Base-by-base conservation (phyloP, 2,113 vertebrate species). In the Verasper variegatus region DNA sequence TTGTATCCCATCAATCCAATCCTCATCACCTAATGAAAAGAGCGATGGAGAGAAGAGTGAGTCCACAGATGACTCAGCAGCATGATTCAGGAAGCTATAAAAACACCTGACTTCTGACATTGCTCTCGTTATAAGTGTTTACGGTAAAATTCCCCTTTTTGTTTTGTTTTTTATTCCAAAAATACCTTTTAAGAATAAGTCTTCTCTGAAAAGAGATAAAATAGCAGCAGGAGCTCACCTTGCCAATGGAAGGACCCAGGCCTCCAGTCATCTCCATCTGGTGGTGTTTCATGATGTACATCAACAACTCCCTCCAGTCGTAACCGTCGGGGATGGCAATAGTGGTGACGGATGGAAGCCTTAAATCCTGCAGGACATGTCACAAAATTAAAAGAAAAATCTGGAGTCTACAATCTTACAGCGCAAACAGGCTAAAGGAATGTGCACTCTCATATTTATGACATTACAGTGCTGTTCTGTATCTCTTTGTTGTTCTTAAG, bases 1-100 rank as follows among this genome's bases (percentile, higher is more conserved):
- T 99, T 99, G 92, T 93, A 95, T 80, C 98, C 98, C 96, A 99
- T 95, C 83, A 99, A 91, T 63, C 98, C 98, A 0, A 99, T 95
- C n/a, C 98, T 94, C 47, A 99, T 93, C 66, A 99, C 96, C 98
- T 99, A 85, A 79, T 65, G 83, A 60, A 31, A 80, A 65, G 85
- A 23, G 45, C 45, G 45, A 17, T 18, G 5, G 45, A 75, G 56
- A 71, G 42, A 35, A 61, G 1, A 74, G 21, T 85, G 74, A 42
- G 51, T 35, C 59, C 37, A 56, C 42, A 73, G 54, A n/a, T 72
- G 81, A 84, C 51, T 87, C 74, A 76, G 71, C 81, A 68, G 67
- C 15, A 62, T 68, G 54, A 74, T 40, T 55, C n/a, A 83, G 64
- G 66, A 35, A 69, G 65, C 54, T 51, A 42, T 72, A n/a, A 14